Evolutionary conservation across 2,113 vertebrate species (phyloP).

Genomic region (Barnardius zonarius): DNA sequence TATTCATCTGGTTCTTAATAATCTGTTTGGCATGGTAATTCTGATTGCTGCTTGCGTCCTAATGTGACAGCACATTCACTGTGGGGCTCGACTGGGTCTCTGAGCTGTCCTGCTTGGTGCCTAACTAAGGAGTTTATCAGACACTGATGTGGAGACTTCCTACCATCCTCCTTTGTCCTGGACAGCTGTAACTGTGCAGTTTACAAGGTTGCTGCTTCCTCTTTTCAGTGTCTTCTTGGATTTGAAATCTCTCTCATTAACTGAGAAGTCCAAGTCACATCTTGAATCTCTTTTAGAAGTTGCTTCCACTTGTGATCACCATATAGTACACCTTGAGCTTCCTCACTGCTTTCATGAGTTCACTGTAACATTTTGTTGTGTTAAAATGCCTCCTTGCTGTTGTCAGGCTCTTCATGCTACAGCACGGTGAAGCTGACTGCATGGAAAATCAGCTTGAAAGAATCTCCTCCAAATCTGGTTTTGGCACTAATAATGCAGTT

Average conservation of each 20-base stretch:
- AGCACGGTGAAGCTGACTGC: background rate
- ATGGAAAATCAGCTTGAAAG: background rate
- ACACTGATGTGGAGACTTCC: background rate
- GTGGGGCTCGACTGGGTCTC: background rate
- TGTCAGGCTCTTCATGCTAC: background rate
- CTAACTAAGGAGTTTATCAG: background rate
- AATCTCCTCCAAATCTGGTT: background rate
- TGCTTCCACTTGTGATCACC: background rate
- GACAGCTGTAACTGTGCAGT: background rate
- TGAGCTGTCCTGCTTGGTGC: background rate
- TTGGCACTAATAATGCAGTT: background rate
- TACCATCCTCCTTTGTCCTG: background rate
- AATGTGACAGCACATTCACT: background rate
- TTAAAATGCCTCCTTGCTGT: background rate
- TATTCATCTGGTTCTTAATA: background rate
- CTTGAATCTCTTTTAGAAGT: background rate
- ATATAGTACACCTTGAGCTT: background rate
- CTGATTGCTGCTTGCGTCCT: background rate
- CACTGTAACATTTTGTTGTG: background rate
- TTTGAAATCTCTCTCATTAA: background rate
- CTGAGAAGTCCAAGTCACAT: background rate
- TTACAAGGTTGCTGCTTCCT: background rate
- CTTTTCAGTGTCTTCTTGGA: background rate
- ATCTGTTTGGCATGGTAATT: background rate
- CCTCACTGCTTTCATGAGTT: background rate